Evolutionary conservation across 2,888 invertebrate species (phyloP).

Genomic region (Parthenolecanium corni): DNA sequence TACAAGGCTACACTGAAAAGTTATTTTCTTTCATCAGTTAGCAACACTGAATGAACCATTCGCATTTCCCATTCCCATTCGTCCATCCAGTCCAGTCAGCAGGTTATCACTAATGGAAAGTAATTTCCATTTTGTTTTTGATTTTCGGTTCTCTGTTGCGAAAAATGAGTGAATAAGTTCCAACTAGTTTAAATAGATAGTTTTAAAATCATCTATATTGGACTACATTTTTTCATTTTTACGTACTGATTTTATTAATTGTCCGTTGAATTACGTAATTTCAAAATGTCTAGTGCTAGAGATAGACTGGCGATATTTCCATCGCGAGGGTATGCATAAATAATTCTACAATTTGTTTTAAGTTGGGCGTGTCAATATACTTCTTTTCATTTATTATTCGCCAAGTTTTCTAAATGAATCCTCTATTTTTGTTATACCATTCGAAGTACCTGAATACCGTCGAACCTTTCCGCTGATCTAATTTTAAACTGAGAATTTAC

Average conservation of each 20-base stretch:
- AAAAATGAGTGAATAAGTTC: too few relatives aligned
- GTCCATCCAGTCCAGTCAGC: too few relatives aligned
- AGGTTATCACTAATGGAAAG: too few relatives aligned
- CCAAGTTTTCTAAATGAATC: neutral
- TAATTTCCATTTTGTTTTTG: too few relatives aligned
- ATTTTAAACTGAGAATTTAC: neutral
- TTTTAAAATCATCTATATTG: neutral
- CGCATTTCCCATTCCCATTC: too few relatives aligned
- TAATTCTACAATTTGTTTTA: slow-evolving; percentile 35
- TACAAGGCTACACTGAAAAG: too few relatives aligned
- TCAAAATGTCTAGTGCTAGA: slow-evolving; percentile 65
- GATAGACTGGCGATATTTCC: slow-evolving; percentile 84
- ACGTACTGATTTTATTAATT: neutral
- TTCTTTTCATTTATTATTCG: neutral
- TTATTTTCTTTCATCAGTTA: too few relatives aligned
- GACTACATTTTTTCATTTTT: neutral
- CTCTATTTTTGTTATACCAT: neutral
- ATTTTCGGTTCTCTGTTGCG: too few relatives aligned
- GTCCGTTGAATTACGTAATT: too few relatives aligned
- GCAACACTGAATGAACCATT: too few relatives aligned
- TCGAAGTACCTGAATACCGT: neutral
- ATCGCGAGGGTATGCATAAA: slow-evolving; percentile 89
- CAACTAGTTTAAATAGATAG: neutral
- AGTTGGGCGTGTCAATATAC: slow-evolving; percentile 19
- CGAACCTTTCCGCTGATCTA: neutral